These are phyloP conservation scores for Laticauda laticaudata DNA, from an alignment of 2,113 vertebrate species.

Conservation along the genomic window DNA sequence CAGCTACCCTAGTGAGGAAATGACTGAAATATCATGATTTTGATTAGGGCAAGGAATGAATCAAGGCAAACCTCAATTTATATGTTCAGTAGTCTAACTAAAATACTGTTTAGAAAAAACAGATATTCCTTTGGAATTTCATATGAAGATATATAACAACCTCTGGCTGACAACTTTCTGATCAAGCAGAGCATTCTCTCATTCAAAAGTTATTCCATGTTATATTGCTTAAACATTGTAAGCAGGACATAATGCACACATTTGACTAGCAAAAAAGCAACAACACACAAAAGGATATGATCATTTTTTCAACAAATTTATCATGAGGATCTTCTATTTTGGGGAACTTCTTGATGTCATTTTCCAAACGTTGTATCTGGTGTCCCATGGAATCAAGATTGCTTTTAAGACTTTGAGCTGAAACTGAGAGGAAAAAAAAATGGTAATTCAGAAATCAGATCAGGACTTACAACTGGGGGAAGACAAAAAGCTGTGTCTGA, in stretches of 20 bases:
- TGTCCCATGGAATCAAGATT: conserved; percentile 87
- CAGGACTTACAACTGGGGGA: neutral
- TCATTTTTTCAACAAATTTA: conserved; percentile 97
- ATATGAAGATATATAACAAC: neutral
- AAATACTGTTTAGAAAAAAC: neutral
- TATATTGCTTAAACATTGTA: neutral
- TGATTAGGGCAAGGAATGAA: neutral
- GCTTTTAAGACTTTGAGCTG: conserved; percentile 89
- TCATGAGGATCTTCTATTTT: conserved; percentile 83
- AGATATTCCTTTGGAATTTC: neutral
- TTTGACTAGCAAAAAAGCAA: neutral
- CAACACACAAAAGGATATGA: conserved; percentile 86
- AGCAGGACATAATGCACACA: neutral
- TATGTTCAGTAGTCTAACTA: neutral
- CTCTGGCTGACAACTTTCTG: neutral
- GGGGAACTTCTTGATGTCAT: conserved; percentile 86
- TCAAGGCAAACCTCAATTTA: neutral
- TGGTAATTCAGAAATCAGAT: neutral
- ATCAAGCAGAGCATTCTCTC: neutral
- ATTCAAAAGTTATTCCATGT: neutral
- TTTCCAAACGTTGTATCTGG: conserved; percentile 87
- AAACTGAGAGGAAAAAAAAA: conserved; percentile 73
- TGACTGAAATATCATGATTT: neutral
- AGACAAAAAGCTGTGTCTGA: conserved; percentile 21
- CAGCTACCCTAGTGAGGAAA: neutral